phyloP scores from a whole-genome alignment of 2,888 invertebrate species.

The Caradrina kadenii region DNA sequence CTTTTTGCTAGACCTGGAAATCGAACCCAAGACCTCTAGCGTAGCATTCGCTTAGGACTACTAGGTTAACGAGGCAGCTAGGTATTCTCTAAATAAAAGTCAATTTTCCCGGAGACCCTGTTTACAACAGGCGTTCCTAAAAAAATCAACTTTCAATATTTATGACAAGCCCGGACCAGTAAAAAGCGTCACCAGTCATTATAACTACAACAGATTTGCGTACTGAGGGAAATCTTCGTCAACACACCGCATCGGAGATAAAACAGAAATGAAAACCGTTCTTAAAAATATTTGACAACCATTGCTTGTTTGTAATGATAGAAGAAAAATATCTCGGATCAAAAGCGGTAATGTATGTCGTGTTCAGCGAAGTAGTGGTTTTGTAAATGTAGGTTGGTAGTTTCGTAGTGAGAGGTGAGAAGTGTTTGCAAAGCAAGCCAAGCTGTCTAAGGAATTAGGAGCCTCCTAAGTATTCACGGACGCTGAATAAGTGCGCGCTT shows the following conservation, averaged over 20 bases:
- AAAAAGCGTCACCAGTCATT: conserved; percentile 44
- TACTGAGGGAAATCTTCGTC: conserved; percentile 53
- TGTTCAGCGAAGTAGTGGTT: background rate
- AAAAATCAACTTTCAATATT: conserved; percentile 49
- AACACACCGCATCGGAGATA: conserved; percentile 29
- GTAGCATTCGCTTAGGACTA: too few relatives aligned
- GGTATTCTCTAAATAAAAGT: background rate
- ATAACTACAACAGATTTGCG: conserved; percentile 61
- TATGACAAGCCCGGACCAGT: conserved; percentile 42
- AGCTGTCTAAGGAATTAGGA: conserved; percentile 68
- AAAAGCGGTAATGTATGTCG: conserved; percentile 19
- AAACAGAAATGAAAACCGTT: background rate
- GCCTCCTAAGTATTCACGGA: conserved; percentile 55
- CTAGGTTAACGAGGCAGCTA: too few relatives aligned
- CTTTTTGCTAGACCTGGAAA: too few relatives aligned
- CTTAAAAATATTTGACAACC: background rate
- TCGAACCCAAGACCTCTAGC: too few relatives aligned
- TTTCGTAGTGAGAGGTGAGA: conserved; percentile 34
- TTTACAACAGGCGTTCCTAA: conserved; percentile 10
- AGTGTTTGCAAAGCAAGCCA: conserved; percentile 67
- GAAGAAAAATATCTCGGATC: rapidly evolving
- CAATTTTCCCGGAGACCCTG: background rate
- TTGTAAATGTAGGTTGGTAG: conserved; percentile 26
- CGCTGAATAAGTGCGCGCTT: conserved; percentile 57
- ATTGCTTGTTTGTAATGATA: background rate